A percentile compares a stretch with the other conserved stretches of the same genome.
These are phyloP conservation scores for Orthonevra nobilis DNA, from an alignment of 2,888 invertebrate genomes.

Conservation along the genomic window DNA sequence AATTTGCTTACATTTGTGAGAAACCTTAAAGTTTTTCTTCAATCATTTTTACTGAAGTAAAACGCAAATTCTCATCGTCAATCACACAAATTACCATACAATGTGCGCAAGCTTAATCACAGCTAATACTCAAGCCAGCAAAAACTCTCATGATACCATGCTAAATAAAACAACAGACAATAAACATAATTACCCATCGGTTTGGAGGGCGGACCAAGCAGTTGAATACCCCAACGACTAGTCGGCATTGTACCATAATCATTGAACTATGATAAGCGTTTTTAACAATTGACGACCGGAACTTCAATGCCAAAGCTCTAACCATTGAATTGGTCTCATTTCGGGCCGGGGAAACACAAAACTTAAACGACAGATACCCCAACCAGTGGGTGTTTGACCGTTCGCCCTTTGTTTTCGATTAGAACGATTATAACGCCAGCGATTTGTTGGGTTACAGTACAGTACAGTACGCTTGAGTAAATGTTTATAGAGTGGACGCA, in stretches of 20 bases:
- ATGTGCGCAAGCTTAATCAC: constrained; percentile 3
- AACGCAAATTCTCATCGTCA: constrained; percentile 24
- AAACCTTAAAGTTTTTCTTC: not conserved
- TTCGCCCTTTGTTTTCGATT: constrained; percentile 22
- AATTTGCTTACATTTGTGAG: constrained; percentile 8
- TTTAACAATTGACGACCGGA: constrained; percentile 7
- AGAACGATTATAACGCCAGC: no score
- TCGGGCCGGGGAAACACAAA: not conserved
- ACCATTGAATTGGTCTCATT: not conserved
- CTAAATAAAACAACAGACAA: not conserved
- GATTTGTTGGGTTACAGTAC: no score
- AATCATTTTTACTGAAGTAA: constrained; percentile 15
- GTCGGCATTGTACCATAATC: constrained; percentile 61
- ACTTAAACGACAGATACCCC: not conserved
- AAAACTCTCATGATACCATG: constrained; percentile 5
- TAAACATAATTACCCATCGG: constrained; percentile 26
- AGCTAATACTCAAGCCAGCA: constrained; percentile 36
- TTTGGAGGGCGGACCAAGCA: constrained; percentile 28
- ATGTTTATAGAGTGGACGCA: no score
- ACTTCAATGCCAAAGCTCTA: constrained; percentile 33
- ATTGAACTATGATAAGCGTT: constrained; percentile 59
- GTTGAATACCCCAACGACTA: constrained; percentile 52
- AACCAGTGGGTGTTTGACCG: not conserved
- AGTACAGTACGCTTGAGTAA: no score
- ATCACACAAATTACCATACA: constrained; percentile 36